Evolutionary conservation across 1,140 invertebrate species (phyloP).

Genomic region (Drosophila erecta): DNA sequence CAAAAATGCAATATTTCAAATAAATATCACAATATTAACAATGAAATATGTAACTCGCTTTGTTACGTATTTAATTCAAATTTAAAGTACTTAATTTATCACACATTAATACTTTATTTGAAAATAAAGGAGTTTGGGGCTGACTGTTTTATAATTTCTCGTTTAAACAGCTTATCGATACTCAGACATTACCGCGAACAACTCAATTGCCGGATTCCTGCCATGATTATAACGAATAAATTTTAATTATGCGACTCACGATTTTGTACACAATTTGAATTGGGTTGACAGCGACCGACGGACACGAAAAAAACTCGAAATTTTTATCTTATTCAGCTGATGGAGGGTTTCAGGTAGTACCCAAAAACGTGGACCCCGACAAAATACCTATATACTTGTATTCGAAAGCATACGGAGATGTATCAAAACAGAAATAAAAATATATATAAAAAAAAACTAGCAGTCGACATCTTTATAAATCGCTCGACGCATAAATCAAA

Average conservation of each 20-base stretch:
- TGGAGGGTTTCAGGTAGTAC: constrained; percentile 59
- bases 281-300: constrained; percentile 71
- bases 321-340: constrained; percentile 38
- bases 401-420: constrained; percentile 32
- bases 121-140: not conserved
- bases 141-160: constrained; percentile 17
- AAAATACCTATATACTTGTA: constrained; percentile 39
- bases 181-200: constrained; percentile 29
- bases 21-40: too few species aligned
- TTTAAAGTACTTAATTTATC: too few species aligned
- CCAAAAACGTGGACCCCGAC: constrained; percentile 56
- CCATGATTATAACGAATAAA: constrained; percentile 69
- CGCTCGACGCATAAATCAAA: constrained; percentile 75
- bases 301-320: constrained; percentile 48
- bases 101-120: not conserved
- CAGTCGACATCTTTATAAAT: constrained; percentile 80
- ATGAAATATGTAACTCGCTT: too few species aligned
- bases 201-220: constrained; percentile 68
- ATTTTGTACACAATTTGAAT: constrained; percentile 82
- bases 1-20: too few species aligned
- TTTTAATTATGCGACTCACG: constrained; percentile 80
- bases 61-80: too few species aligned
- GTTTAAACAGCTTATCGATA: constrained; percentile 15
- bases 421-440: constrained; percentile 32
- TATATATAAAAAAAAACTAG: constrained; percentile 33